Base-by-base conservation (phyloP, 2,888 invertebrate genomes). In the Allophyes oxyacanthae region DNA sequence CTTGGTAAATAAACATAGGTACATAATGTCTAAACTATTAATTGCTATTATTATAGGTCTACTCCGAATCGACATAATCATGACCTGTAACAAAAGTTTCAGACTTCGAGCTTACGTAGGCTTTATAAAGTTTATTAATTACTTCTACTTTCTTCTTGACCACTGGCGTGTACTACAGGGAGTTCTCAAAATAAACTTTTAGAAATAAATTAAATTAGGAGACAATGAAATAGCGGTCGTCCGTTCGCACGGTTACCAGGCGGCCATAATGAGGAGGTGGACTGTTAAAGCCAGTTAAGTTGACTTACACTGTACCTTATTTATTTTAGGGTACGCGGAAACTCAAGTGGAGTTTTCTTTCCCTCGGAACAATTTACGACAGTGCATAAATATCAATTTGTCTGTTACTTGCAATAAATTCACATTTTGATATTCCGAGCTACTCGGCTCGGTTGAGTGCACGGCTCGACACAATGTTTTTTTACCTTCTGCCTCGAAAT, bases 301-400 rank as follows among this genome's bases (percentile, higher is more conserved):
- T 62, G 60, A 53, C 51, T 48, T 69, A 68, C 54, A 66, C 53
- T 63, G 52, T 56, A 68, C 58, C 36, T 68, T 60, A 55, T 79
- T 77, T 78, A 75, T 82, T 81, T 74, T 52, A 53, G 54, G 56
- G 56, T 49, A 20, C 20, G 20, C 20, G 44, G 34, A 30, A 56
- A 79, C 79, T 82, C 78, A 61, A 80, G 76, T 70, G 72, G 72
- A 77, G 75, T 77, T 78, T 75, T 78, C 74, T 72, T 75, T 64
- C 37, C 51, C 69, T 66, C 72, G 56, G 52, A 71, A 74, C 67
- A 82, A 82, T 85, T 86, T 85, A 86, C 78, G 85, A 70, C 83
- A 67, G 64, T 81, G 77, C 81, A 84, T 87, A 85, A 87, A 87
- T 86, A 84, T 82, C 83, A 84, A 85, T 87, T 83, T 75, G 72